Evolutionary conservation across 2,797 vertebrate species (phyloP).

Genomic region (Discoglossus pictus): DNA sequence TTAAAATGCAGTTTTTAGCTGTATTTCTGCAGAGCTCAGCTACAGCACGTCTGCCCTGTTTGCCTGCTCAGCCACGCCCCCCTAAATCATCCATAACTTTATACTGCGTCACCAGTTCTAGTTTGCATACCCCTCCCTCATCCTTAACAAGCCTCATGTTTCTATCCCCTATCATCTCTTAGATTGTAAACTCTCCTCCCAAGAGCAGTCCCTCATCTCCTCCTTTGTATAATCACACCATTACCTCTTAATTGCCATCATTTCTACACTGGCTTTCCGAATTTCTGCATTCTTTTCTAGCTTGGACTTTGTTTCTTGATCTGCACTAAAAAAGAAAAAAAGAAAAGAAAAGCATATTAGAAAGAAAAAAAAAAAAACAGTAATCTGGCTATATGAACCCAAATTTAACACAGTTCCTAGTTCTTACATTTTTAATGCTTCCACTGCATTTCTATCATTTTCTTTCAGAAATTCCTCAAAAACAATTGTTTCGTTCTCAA

Average conservation of each 20-base stretch:
- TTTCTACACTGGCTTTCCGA: slow-evolving; percentile 55
- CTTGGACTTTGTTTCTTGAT: slow-evolving; percentile 62
- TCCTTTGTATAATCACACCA: neutral
- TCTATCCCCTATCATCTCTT: too few relatives aligned
- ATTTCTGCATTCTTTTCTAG: slow-evolving; percentile 57
- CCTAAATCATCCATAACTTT: too few relatives aligned
- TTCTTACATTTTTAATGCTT: slow-evolving; percentile 64
- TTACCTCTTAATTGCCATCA: slow-evolving; percentile 64
- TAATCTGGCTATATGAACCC: neutral
- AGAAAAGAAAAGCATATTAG: too few relatives aligned
- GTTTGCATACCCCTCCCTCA: too few relatives aligned
- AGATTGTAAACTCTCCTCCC: too few relatives aligned
- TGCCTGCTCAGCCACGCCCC: too few relatives aligned
- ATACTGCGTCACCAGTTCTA: too few relatives aligned
- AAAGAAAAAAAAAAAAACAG: slow-evolving; percentile 1
- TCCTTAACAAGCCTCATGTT: too few relatives aligned
- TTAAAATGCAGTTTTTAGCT: too few relatives aligned
- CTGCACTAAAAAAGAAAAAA: slow-evolving; percentile 57
- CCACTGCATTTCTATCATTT: slow-evolving; percentile 61
- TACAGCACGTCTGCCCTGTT: too few relatives aligned
- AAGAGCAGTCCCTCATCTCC: too few relatives aligned
- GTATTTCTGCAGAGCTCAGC: too few relatives aligned
- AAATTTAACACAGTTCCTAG: neutral
- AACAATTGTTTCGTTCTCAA: slow-evolving; percentile 57
- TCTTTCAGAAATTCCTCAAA: slow-evolving; percentile 67